Percentiles rank a stretch among this genome's conserved stretches.
These are phyloP conservation scores for Conger conger DNA, from an alignment of 2,113 vertebrate species.

Conservation along the genomic window DNA sequence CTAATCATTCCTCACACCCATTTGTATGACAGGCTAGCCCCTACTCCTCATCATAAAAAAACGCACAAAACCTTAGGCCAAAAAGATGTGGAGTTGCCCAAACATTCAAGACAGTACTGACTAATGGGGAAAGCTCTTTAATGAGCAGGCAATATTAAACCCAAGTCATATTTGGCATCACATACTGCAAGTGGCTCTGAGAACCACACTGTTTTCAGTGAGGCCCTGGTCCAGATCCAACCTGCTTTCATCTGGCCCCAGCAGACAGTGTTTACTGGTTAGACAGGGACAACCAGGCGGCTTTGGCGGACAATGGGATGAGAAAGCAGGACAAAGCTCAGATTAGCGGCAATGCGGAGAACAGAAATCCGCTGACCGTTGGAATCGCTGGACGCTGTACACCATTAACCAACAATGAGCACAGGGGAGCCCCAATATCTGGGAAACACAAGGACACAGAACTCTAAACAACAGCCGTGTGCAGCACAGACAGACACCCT, in stretches of 20 bases:
- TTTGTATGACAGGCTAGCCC: too few species aligned
- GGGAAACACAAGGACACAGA: background rate
- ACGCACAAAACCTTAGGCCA: slow-evolving; percentile 2
- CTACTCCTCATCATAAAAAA: too few species aligned
- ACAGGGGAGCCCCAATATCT: background rate
- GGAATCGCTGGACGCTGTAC: background rate
- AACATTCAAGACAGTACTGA: background rate
- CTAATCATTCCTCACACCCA: too few species aligned
- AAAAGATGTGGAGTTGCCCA: too few species aligned
- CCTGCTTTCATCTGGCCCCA: background rate
- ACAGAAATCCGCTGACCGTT: background rate
- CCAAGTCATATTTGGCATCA: background rate
- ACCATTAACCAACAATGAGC: background rate
- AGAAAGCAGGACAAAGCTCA: background rate
- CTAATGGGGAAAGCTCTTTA: too few species aligned
- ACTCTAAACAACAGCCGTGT: background rate
- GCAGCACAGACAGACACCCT: too few species aligned
- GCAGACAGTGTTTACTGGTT: slow-evolving; percentile 2
- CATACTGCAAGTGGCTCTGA: background rate
- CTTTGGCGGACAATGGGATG: background rate
- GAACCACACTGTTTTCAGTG: background rate
- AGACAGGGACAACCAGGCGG: background rate
- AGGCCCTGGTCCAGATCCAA: background rate
- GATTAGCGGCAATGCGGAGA: background rate
- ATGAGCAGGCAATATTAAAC: background rate